These are phyloP conservation scores for Siniperca chuatsi DNA, from an alignment of 2,113 vertebrate genomes.

Conservation along the genomic window DNA sequence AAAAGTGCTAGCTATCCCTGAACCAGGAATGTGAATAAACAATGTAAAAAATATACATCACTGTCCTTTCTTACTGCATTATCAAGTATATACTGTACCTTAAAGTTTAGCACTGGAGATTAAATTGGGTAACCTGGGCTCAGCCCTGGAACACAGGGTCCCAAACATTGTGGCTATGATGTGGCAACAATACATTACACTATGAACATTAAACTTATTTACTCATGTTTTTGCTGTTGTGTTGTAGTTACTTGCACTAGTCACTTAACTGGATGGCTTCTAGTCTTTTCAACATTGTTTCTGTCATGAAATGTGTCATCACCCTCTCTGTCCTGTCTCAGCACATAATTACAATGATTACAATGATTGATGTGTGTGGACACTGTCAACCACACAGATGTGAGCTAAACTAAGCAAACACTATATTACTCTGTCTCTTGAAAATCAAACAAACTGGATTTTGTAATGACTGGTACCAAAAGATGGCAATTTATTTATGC, in stretches of 20 bases:
- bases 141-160: background rate
- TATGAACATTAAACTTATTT: background rate
- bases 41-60: background rate
- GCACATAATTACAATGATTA: slow-evolving; percentile 34
- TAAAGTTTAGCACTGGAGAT: background rate
- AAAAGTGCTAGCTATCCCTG: background rate
- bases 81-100: background rate
- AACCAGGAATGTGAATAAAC: background rate
- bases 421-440: background rate
- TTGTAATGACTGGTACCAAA: background rate
- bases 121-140: background rate
- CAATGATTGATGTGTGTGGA: slow-evolving; percentile 53
- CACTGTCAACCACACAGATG: slow-evolving; percentile 44
- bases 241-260: background rate
- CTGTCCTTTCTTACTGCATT: background rate
- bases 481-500: background rate
- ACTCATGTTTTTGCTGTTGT: background rate
- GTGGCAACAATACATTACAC: background rate
- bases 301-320: slow-evolving; percentile 39
- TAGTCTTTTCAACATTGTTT: background rate
- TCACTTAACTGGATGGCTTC: slow-evolving; percentile 1
- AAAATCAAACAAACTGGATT: background rate
- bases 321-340: slow-evolving; percentile 29
- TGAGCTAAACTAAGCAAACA: slow-evolving; percentile 24
- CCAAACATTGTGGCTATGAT: background rate